A percentile compares a stretch with the other conserved stretches of the same genome.
These are phyloP conservation scores for Coreoperca whiteheadi DNA, from an alignment of 2,113 vertebrate species.

Conservation along the genomic window DNA sequence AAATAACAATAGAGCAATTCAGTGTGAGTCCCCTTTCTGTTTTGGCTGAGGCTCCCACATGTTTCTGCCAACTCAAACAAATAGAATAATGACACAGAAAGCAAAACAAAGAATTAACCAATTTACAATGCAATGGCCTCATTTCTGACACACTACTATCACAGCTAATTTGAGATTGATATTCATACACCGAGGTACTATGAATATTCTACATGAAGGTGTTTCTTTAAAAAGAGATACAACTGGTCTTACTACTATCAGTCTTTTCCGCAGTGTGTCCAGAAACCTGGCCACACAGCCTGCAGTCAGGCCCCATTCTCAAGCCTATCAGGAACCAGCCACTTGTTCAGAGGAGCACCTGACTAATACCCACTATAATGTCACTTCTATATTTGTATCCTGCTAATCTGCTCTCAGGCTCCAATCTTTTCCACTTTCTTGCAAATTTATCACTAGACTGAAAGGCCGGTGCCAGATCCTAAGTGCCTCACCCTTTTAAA, in stretches of 20 bases:
- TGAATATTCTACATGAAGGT: not conserved
- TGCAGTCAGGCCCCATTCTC: slow-evolving; percentile 66
- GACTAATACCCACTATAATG: slow-evolving; percentile 86
- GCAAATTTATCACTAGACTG: slow-evolving; percentile 96
- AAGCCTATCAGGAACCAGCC: slow-evolving; percentile 81
- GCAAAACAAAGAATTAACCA: slow-evolving; percentile 37
- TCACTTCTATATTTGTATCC: slow-evolving; percentile 89
- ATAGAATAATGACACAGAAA: slow-evolving; percentile 33
- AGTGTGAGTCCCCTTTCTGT: not conserved
- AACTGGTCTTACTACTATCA: slow-evolving; percentile 41
- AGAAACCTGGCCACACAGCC: slow-evolving; percentile 44
- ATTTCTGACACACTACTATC: slow-evolving; percentile 10
- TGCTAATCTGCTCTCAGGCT: slow-evolving; percentile 85
- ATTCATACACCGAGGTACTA: not conserved
- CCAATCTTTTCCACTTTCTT: slow-evolving; percentile 86
- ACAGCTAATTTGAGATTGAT: slow-evolving; percentile 26
- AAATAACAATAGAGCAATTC: slow-evolving; percentile 11
- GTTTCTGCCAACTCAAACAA: slow-evolving; percentile 43
- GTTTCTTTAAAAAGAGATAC: slow-evolving; percentile 34
- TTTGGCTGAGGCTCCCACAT: slow-evolving; percentile 22
- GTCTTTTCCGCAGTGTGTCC: slow-evolving; percentile 60
- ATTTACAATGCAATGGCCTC: slow-evolving; percentile 1
- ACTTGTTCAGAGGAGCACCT: slow-evolving; percentile 84
- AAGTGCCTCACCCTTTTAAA: slow-evolving; percentile 97
- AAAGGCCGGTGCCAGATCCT: slow-evolving; percentile 88